Evolutionary conservation across 1,140 invertebrate species (phyloP), one percentile per base, ranked within the genome.

Genomic region (Monomorium pharaonis): DNA sequence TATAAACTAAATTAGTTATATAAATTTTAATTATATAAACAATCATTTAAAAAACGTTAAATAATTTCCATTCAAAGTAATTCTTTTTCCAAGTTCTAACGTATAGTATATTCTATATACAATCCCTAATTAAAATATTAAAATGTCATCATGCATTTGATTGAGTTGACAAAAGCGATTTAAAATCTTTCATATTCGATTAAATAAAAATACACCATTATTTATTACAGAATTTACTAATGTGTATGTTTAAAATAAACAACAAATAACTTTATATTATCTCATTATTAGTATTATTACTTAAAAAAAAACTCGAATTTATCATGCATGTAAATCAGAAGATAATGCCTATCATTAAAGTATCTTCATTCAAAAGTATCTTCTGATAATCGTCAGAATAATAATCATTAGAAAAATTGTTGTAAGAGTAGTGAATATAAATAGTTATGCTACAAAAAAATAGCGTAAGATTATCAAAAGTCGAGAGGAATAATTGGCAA

Each of bases 361-460:
- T 30, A 63, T 77, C n/a, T n/a, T n/a, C n/a, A n/a, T n/a, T n/a
- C n/a, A 54, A 56, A 54, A 72, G 12, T 56, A 7, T 54, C 2
- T 72, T 58, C 1, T 3, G 24, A 44, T 24, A 12, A 12, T 72
- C 58, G 21, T 72, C 58, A 21, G 9, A 14, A 27, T 69, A 27
- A 80, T 42, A 70, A 70, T 70, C 42, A 58, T 72, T 30, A 81
- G 0, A 16, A 70, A 70, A 58, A 70, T 24, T 58, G 44, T 58
- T 51, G 24, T 24, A 44, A 72, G 18, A 37, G 6, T 56, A 44
- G 18, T 42, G 7, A 70, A 2, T 33, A n/a, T 58, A 70, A 63
- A 47, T 70, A 81, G 44, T 81, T 72, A 72, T 33, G 65, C 51
- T 81, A 70, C 7, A 72, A 14, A 81, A 56, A 72, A 58, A 21